phyloP scores from a whole-genome alignment of 2,888 invertebrate genomes.

The Melinopterus prodromus region DNA sequence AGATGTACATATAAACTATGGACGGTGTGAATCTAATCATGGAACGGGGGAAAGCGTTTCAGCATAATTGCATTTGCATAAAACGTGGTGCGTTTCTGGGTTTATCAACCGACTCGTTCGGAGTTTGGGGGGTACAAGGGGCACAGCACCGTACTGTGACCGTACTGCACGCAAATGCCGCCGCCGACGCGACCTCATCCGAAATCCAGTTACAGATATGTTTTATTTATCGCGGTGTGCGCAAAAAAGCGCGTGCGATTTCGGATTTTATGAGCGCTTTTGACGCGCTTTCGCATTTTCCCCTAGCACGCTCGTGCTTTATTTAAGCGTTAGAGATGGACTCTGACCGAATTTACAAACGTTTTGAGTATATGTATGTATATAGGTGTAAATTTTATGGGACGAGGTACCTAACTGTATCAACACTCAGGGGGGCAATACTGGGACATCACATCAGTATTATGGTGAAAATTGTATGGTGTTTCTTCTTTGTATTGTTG shows the following conservation, averaged over 20 bases:
- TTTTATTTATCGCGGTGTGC: constrained; percentile 18
- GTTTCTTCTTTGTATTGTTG: too few species aligned
- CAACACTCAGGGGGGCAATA: too few species aligned
- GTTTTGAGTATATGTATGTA: background rate
- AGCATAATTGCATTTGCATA: constrained; percentile 4
- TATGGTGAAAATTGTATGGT: too few species aligned
- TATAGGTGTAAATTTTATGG: background rate
- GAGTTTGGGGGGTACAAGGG: too few species aligned
- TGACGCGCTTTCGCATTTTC: background rate
- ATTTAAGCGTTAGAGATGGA: background rate
- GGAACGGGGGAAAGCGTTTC: background rate
- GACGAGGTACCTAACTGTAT: too few species aligned
- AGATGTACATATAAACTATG: background rate
- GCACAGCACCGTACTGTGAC: background rate
- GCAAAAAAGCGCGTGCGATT: constrained; percentile 14
- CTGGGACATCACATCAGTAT: too few species aligned
- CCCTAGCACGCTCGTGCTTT: background rate
- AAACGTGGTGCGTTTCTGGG: background rate
- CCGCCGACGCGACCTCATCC: background rate
- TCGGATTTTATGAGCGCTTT: background rate
- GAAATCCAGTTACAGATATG: constrained; percentile 26
- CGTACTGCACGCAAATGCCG: background rate
- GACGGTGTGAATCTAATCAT: background rate
- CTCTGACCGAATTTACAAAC: background rate
- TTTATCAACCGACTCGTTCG: background rate